Base-by-base conservation (phyloP, 2,888 invertebrate species). In the Uropetala carovei region DNA sequence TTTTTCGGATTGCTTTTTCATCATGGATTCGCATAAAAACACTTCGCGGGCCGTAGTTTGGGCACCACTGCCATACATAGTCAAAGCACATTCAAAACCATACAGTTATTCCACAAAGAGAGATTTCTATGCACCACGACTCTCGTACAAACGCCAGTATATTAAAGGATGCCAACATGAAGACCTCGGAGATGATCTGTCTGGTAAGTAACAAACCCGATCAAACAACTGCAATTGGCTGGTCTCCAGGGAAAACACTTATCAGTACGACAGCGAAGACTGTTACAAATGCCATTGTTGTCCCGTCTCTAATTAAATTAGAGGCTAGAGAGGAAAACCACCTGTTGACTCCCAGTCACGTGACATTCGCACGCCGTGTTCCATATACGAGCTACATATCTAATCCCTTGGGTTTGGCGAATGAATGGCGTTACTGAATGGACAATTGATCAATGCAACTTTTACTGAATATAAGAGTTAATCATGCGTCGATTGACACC, bases 271-370 rank as follows among this genome's bases (percentile, higher is more conserved):
- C 75, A 75, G 27, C 75, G 22, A 22, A 75, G 27, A 75, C 75
- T 75, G 75, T 75, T 75, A 75, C 75, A 22, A 75, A 27, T 75
- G 27, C 22, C 75, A 75, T 75, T 75, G 75, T 75, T 75, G 27
- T 75, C 75, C 27, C 8, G 22, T 8, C 75, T 75, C 75, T 75
- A 75, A 75, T 75, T 75, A 10, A 75, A 75, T 75, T 75, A 75
- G 75, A 75, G 22, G 0, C 75, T 27, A 22, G 75, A 75, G 22
- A 13, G 22, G 75, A 75, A 75, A 75, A 75, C 16, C 75, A 75
- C 75, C 75, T 75, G 75, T 75, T 75, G 8, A 4, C 75, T 22
- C 75, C 75, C 27, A 75, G 22, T 27, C 22, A 10, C 7, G 13
- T 22, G n/a, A 64, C 11, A 43, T 43, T 43, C 68, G 27, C 75